Evolutionary conservation across 2,113 vertebrate genomes (phyloP).

Genomic region (Callipepla squamata): DNA sequence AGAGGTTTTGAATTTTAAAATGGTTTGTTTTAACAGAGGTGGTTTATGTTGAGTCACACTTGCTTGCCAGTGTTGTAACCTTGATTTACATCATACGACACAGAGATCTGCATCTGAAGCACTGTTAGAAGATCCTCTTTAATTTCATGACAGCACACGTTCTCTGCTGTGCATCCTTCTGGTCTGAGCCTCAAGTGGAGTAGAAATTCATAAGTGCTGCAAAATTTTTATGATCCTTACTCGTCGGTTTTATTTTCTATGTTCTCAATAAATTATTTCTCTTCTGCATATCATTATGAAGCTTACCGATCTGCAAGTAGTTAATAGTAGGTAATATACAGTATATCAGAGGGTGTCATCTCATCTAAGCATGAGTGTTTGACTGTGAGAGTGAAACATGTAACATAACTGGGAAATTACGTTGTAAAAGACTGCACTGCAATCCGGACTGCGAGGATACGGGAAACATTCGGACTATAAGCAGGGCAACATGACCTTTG

Average conservation of each 20-base stretch:
- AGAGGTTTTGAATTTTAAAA: neutral
- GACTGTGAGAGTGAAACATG: neutral
- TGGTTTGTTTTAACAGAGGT: neutral
- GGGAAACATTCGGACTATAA: conserved; percentile 34
- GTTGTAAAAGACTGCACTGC: neutral
- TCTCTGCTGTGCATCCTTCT: neutral
- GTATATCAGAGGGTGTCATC: conserved; percentile 33
- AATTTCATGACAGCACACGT: neutral
- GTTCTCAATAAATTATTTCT: neutral
- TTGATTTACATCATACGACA: neutral
- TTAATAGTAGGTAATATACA: neutral
- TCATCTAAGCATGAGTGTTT: neutral
- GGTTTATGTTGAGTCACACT: neutral
- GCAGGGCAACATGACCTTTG: conserved; percentile 35
- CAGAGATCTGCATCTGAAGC: neutral
- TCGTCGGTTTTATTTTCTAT: neutral
- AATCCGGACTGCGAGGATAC: neutral
- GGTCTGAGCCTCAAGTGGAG: neutral
- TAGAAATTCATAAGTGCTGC: neutral
- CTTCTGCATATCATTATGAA: neutral
- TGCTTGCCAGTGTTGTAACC: neutral
- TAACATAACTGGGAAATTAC: conserved; percentile 23
- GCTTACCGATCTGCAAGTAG: neutral
- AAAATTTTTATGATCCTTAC: neutral
- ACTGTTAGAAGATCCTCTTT: neutral